A percentile compares a stretch with the other conserved stretches of the same genome.
These are phyloP conservation scores for Ondatra zibethicus DNA, from an alignment of 2,113 vertebrate genomes.

Conservation along the genomic window DNA sequence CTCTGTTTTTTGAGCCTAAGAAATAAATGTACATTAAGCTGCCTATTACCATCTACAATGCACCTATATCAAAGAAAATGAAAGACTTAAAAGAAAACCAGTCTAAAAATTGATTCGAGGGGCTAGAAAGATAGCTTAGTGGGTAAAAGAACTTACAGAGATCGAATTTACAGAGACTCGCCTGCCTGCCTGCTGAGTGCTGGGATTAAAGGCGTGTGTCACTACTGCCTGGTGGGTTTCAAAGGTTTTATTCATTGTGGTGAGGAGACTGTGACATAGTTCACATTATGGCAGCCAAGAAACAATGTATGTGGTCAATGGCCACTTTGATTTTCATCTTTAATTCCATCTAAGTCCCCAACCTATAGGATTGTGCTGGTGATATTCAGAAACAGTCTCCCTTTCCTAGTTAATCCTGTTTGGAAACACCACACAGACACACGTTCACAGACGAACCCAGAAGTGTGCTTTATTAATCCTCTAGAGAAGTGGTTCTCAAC, in stretches of 20 bases:
- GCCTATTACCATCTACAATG: background rate
- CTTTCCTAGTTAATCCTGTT: background rate
- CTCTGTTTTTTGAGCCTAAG: conserved; percentile 42
- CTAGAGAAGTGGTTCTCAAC: background rate
- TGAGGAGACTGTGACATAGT: background rate
- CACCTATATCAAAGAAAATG: conserved; percentile 47
- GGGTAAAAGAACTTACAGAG: too few relatives aligned
- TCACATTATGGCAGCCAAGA: background rate
- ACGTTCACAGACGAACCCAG: background rate
- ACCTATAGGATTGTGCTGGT: background rate
- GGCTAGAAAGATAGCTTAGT: too few relatives aligned
- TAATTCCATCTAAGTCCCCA: background rate
- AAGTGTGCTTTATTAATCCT: background rate
- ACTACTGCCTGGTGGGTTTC: background rate
- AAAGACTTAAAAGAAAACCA: background rate
- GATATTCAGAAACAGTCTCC: background rate
- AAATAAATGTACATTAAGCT: background rate
- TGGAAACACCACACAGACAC: background rate
- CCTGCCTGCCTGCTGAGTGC: too few relatives aligned
- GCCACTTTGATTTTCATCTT: background rate
- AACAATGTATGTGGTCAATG: background rate
- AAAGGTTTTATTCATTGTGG: background rate
- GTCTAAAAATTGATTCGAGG: too few relatives aligned
- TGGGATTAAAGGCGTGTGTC: too few relatives aligned
- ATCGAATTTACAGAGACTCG: too few relatives aligned